These are phyloP conservation scores for Istiophorus platypterus DNA, from an alignment of 2,113 vertebrate genomes.

Conservation along the genomic window DNA sequence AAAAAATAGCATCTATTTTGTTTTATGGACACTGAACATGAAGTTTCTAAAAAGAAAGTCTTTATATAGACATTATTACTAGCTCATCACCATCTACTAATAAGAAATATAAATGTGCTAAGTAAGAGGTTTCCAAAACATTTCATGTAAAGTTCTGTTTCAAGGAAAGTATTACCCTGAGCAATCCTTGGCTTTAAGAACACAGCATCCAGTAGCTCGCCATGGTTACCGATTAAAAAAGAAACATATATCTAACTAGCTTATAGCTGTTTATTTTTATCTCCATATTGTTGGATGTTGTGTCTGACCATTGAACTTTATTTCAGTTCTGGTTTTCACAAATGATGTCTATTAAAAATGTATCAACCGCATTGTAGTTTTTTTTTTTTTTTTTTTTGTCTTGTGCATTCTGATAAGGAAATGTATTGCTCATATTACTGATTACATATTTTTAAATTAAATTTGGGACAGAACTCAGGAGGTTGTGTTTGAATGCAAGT, in stretches of 20 bases:
- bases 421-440: slow-evolving; percentile 92
- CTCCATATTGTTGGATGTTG: slow-evolving; percentile 40
- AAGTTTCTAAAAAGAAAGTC: background rate
- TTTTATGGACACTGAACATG: background rate
- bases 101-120: background rate
- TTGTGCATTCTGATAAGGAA: slow-evolving; percentile 86
- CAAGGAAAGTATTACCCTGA: background rate
- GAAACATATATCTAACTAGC: background rate
- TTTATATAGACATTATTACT: background rate
- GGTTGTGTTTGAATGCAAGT: slow-evolving; percentile 89
- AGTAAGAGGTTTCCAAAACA: background rate
- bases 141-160: background rate
- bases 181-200: background rate
- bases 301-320: slow-evolving; percentile 71
- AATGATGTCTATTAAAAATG: slow-evolving; percentile 51
- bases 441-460: slow-evolving; percentile 89
- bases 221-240: background rate
- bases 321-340: slow-evolving; percentile 38
- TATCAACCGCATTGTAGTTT: slow-evolving; percentile 44
- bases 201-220: slow-evolving; percentile 8
- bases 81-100: background rate
- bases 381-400: slow-evolving; percentile 52
- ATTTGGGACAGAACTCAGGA: slow-evolving; percentile 87
- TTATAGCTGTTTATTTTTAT: background rate
- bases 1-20: background rate